Conservation (phyloP, 2,113 vertebrate genomes). For the Phalacrocorax brasilianus region DNA sequence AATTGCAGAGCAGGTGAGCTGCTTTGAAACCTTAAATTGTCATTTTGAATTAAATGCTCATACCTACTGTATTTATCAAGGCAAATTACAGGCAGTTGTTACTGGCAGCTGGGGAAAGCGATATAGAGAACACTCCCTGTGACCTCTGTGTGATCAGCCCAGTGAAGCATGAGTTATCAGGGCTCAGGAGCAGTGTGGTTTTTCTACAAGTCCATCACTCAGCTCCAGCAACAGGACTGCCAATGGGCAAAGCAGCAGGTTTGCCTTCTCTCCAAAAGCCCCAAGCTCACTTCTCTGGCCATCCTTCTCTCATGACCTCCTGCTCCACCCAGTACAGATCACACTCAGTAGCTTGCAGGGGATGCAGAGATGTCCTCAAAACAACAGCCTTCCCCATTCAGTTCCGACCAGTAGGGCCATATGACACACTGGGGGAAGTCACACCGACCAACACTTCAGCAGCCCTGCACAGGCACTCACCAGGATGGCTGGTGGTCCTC, state of each 20-base stretch:
- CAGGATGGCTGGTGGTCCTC: neutral
- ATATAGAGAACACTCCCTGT: neutral
- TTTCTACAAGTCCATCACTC: neutral
- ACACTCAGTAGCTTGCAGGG: neutral
- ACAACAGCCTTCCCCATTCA: neutral
- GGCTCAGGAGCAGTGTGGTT: neutral
- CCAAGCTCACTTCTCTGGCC: neutral
- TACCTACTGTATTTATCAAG: neutral
- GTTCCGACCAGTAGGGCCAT: neutral
- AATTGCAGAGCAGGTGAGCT: neutral
- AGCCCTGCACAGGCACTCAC: neutral
- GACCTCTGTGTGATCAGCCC: neutral
- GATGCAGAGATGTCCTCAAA: neutral
- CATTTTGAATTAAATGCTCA: conserved; percentile 13
- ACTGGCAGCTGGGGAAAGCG: neutral
- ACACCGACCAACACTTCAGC: neutral
- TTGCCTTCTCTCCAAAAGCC: neutral
- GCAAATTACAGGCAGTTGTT: conserved; percentile 7
- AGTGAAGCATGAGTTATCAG: neutral
- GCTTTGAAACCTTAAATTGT: conserved; percentile 35
- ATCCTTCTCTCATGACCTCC: neutral
- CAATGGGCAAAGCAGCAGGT: neutral
- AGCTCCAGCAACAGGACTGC: neutral
- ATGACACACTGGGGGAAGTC: neutral
- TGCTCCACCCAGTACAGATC: neutral